Conservation (phyloP, 2,797 vertebrate species). For the Pangasius sanitwongsei region DNA sequence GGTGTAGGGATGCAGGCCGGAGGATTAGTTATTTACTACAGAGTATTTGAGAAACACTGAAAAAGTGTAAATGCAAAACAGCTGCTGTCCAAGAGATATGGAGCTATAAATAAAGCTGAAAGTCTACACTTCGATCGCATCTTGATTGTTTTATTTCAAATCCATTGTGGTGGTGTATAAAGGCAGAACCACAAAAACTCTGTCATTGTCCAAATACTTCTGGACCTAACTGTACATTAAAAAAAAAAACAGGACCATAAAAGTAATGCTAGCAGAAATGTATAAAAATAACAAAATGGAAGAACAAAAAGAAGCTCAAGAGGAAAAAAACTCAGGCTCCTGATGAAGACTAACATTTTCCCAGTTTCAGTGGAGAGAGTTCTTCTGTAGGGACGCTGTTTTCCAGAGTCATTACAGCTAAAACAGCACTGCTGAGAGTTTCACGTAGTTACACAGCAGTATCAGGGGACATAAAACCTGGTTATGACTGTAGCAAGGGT, state of each 20-base stretch:
- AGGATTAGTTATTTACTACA: neutral
- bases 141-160: too few relatives aligned
- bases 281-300: neutral
- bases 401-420: conserved; percentile 47
- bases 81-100: neutral
- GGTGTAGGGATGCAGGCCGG: neutral
- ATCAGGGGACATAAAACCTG: conserved; percentile 17
- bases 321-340: neutral
- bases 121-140: too few relatives aligned
- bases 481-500: conserved; percentile 32
- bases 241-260: neutral
- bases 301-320: neutral
- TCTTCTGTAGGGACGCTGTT: neutral
- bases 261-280: neutral
- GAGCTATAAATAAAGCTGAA: too few relatives aligned
- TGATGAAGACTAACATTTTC: conserved; percentile 17
- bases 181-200: too few relatives aligned
- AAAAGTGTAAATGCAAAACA: neutral
- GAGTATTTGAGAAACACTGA: neutral
- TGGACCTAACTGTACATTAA: neutral
- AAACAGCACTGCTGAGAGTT: conserved; percentile 32
- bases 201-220: too few relatives aligned
- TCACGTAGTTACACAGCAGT: conserved; percentile 30
- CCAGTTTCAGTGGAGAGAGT: neutral
- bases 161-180: too few relatives aligned